phyloP scores from a whole-genome alignment of 2,888 invertebrate genomes.

The Melanotus villosus region DNA sequence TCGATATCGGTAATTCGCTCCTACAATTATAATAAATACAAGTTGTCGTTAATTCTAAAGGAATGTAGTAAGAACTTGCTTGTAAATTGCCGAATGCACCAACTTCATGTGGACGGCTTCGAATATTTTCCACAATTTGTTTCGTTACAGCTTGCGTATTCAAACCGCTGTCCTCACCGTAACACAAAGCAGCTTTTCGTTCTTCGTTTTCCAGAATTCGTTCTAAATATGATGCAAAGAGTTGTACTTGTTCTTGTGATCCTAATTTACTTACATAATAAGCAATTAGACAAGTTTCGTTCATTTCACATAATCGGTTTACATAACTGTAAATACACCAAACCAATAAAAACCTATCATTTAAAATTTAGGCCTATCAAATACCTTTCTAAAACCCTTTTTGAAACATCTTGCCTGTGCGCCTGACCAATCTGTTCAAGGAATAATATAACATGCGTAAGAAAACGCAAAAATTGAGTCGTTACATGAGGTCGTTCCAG shows the following conservation, averaged over 20 bases:
- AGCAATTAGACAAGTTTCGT: conserved; percentile 85
- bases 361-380: too few species aligned
- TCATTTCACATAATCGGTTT: conserved; percentile 78
- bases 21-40: conserved; percentile 48
- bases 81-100: conserved; percentile 61
- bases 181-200: conserved; percentile 77
- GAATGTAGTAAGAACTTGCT: conserved; percentile 55
- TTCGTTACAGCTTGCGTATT: conserved; percentile 89
- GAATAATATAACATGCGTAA: conserved; percentile 88
- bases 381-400: conserved; percentile 81
- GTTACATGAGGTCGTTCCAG: conserved; percentile 71
- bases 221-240: conserved; percentile 81
- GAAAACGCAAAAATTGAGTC: conserved; percentile 80
- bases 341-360: too few species aligned
- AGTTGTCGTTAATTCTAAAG: too few species aligned
- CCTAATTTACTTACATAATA: conserved; percentile 89
- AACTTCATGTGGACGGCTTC: conserved; percentile 66
- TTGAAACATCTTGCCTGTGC: conserved; percentile 79
- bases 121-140: conserved; percentile 85
- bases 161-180: conserved; percentile 81
- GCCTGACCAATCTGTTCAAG: conserved; percentile 84
- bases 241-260: conserved; percentile 70
- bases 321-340: conserved; percentile 73
- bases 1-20: conserved; percentile 76
- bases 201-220: conserved; percentile 76